Conservation (phyloP, 1,140 invertebrate genomes). For the Calliphora vicina region DNA sequence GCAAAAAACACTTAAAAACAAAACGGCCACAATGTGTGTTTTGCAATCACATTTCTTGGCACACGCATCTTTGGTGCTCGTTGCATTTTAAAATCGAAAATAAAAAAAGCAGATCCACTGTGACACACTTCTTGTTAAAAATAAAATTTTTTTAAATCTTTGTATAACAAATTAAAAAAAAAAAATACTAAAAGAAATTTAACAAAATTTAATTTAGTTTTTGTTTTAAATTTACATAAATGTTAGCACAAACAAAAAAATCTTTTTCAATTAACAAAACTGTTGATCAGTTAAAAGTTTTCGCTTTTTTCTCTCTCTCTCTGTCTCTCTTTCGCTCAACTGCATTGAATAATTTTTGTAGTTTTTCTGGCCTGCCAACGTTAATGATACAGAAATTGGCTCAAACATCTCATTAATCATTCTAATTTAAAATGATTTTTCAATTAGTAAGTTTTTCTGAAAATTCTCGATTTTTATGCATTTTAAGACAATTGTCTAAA, state of each 20-base stretch:
- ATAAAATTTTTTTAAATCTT: background rate
- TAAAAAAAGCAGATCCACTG: background rate
- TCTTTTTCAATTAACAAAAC: conserved; percentile 5
- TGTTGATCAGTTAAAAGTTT: background rate
- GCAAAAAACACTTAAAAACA: background rate
- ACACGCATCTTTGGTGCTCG: background rate
- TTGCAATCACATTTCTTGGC: background rate
- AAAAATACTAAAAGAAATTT: background rate
- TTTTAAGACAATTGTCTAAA: background rate
- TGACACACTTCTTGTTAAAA: conserved; percentile 22
- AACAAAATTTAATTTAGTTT: background rate
- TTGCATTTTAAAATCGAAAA: too few relatives aligned
- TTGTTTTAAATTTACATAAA: too few relatives aligned
- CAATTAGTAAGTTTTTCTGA: conserved; percentile 23
- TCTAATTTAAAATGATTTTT: conserved; percentile 15
- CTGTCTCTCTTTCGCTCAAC: too few relatives aligned
- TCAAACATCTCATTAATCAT: conserved; percentile 25
- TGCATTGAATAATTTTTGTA: background rate
- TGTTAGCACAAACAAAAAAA: background rate
- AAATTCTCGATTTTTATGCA: background rate
- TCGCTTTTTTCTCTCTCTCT: background rate
- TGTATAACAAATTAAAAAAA: too few relatives aligned
- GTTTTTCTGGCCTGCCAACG: background rate
- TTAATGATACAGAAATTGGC: conserved; percentile 16
- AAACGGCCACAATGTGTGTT: background rate